These are phyloP conservation scores for Dynastes maya DNA, from an alignment of 2,888 invertebrate genomes.

Conservation along the genomic window DNA sequence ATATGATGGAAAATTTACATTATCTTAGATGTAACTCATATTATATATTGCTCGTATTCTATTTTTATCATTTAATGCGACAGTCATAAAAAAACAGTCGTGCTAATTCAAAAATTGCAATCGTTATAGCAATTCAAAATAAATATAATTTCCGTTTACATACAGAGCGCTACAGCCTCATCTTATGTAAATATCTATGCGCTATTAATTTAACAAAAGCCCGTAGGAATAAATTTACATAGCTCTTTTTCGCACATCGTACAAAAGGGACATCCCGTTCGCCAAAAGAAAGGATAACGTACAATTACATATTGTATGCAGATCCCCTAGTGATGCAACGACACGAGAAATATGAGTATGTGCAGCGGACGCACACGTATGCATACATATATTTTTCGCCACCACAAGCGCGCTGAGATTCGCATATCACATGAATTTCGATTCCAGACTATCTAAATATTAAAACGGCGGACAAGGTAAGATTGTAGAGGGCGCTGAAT, in stretches of 20 bases:
- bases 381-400: constrained; percentile 9
- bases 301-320: constrained; percentile 52
- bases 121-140: no score
- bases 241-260: constrained; percentile 11
- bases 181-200: constrained; percentile 47
- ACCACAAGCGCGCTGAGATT: constrained; percentile 2
- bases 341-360: constrained; percentile 14
- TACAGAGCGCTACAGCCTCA: no score
- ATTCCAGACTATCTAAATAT: constrained; percentile 35
- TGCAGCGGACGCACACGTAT: neutral
- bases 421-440: constrained; percentile 16
- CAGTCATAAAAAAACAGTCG: no score
- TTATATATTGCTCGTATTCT: neutral
- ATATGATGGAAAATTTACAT: neutral
- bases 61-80: no score
- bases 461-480: neutral
- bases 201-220: constrained; percentile 47
- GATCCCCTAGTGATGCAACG: constrained; percentile 32
- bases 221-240: constrained; percentile 44
- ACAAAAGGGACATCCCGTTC: no score
- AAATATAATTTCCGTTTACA: no score
- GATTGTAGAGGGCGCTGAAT: neutral
- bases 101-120: no score
- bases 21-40: no score
- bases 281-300: constrained; percentile 19